Percentiles rank a stretch among this genome's conserved stretches.
These are phyloP conservation scores for Bungarus multicinctus DNA, from an alignment of 2,113 vertebrate species.

Conservation along the genomic window DNA sequence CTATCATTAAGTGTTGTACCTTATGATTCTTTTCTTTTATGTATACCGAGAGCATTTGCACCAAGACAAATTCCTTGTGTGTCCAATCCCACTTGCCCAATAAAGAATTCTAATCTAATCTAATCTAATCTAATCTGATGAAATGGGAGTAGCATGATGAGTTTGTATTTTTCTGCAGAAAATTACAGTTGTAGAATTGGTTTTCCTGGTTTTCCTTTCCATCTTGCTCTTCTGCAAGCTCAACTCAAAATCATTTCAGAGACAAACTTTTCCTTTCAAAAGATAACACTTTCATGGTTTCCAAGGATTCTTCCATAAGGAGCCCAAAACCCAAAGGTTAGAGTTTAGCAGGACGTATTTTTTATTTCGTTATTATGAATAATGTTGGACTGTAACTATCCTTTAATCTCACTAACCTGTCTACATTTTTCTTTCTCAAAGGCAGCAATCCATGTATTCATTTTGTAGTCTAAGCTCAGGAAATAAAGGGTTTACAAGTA, in stretches of 20 bases:
- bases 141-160: background rate
- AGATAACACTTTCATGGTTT: constrained; percentile 45
- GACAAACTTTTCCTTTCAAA: constrained; percentile 19
- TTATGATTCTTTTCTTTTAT: too few species aligned
- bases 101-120: too few species aligned
- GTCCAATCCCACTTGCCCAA: too few species aligned
- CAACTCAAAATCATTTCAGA: background rate
- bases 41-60: too few species aligned
- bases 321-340: constrained; percentile 38
- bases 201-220: background rate
- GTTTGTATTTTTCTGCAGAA: too few species aligned
- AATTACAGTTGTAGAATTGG: background rate
- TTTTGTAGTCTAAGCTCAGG: constrained; percentile 49
- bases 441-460: constrained; percentile 52
- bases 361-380: constrained; percentile 43
- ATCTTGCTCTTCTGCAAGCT: background rate
- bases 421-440: constrained; percentile 43
- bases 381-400: constrained; percentile 29
- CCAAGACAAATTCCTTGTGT: too few species aligned
- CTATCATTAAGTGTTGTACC: too few species aligned
- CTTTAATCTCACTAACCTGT: constrained; percentile 33
- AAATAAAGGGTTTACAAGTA: constrained; percentile 46
- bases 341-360: constrained; percentile 49
- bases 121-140: too few species aligned
- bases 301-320: constrained; percentile 37